A percentile compares a stretch with the other conserved stretches of the same genome.
These are phyloP conservation scores for Orbicella faveolata DNA, from an alignment of 64 coral and sea anemone genomes.

Conservation along the genomic window DNA sequence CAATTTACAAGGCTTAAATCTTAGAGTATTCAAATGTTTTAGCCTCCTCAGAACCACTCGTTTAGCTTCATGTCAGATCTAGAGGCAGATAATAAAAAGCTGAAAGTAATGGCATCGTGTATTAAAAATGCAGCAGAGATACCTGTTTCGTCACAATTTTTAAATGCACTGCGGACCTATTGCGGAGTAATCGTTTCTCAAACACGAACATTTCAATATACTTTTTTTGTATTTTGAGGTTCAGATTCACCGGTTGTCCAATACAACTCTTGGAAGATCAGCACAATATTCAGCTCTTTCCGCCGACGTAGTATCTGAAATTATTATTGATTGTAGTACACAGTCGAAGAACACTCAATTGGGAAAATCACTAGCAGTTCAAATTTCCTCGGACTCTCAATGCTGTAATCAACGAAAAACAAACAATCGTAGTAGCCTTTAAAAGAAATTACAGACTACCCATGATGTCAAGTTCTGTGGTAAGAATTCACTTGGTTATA, in stretches of 20 bases:
- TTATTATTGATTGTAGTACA: background rate
- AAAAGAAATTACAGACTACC: background rate
- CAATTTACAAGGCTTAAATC: too few relatives aligned
- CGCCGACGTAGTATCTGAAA: background rate
- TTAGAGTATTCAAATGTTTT: too few relatives aligned
- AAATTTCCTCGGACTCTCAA: background rate
- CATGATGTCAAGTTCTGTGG: background rate
- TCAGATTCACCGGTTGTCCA: background rate
- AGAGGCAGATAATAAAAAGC: background rate
- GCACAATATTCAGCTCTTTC: background rate
- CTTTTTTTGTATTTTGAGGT: background rate
- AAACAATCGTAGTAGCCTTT: background rate
- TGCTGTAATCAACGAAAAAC: background rate
- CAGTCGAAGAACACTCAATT: background rate
- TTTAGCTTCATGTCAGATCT: too few relatives aligned
- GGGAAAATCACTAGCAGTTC: background rate
- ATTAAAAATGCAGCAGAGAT: too few relatives aligned
- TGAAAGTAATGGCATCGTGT: background rate
- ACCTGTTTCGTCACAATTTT: too few relatives aligned
- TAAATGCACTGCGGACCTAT: too few relatives aligned
- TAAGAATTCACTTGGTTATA: background rate
- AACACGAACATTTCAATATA: background rate
- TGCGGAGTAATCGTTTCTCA: background rate
- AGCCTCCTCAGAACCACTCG: too few relatives aligned
- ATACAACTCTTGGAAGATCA: background rate